Base-by-base conservation (phyloP, 2,888 invertebrate species). In the Trichogramma evanescens region DNA sequence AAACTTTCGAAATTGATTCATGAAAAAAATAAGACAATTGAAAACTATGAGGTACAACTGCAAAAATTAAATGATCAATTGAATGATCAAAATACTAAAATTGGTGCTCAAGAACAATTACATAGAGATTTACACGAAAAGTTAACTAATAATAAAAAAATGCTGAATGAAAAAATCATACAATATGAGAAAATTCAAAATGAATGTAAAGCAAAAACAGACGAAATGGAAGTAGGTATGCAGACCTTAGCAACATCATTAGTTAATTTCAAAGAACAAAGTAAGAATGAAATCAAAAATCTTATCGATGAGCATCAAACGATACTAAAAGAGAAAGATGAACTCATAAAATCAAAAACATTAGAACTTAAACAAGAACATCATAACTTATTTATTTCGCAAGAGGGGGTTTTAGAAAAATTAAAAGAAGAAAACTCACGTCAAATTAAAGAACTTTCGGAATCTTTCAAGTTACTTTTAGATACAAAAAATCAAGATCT, bases 241-340 rank as follows among this genome's bases (percentile, higher is more conserved):
- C 71, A 73, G 50, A 67, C 70, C 45, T 66, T 72, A 6, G 71
- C 68, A 39, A 65, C 74, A 54, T 65, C 59, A 6, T 72, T 73
- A 40, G 72, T 82, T 2, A 75, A 73, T 44, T 79, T 82, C 56
- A 76, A 79, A 4, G 79, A 75, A 64, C 73, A 77, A 45, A 77
- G 76, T 8, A 72, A 72, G 9, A 76, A 67, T 57, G 79, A 81
- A 10, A 79, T 79, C 40, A 79, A 81, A 66, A 79, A 79, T 70
- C 70, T 82, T 10, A 74, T 80, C 9, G 76, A 72, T 65, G 82
- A 83, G 69, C 81, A 78, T 66, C 80, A 82, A 65, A 79, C 81
- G 70, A 79, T 79, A 4, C 74, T 83, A 50, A 80, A 81, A 63
- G 82, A 83, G 68, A 81, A 82, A 68, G 82, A 83, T 67, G 81